A percentile compares a stretch with the other conserved stretches of the same genome.
These are phyloP conservation scores for Mactra quadrangularis DNA, from an alignment of 1,140 invertebrate genomes.

Conservation along the genomic window DNA sequence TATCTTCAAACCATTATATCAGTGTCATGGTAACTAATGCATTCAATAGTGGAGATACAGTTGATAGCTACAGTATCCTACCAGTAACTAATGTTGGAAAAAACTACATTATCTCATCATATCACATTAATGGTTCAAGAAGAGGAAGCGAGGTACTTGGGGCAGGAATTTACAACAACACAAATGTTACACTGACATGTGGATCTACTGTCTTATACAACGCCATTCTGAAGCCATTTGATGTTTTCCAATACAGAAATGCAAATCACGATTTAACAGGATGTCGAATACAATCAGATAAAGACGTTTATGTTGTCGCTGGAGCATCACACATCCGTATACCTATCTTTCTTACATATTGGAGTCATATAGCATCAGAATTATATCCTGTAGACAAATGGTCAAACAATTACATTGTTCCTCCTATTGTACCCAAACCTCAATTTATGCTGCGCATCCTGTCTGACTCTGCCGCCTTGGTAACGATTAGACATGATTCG, in stretches of 20 bases:
- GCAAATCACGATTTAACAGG: not conserved
- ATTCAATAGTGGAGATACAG: not conserved
- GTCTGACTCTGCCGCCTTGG: not conserved
- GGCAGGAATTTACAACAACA: not conserved
- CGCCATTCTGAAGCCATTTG: not conserved
- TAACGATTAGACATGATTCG: not conserved
- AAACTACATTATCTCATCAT: not conserved
- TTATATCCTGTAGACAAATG: not conserved
- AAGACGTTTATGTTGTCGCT: not conserved
- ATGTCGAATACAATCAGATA: not conserved
- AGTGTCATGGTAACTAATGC: conserved; percentile 6
- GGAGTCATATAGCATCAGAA: not conserved
- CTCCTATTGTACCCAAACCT: not conserved
- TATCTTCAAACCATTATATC: not conserved
- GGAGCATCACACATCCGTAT: not conserved
- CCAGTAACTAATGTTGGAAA: not conserved
- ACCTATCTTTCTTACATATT: not conserved
- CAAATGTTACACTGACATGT: not conserved
- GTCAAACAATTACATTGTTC: not conserved
- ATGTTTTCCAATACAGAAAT: not conserved
- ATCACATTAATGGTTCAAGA: too few species aligned
- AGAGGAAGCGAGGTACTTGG: not conserved
- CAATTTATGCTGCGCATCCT: not conserved
- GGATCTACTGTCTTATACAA: not conserved
- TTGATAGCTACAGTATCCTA: conserved; percentile 1